Percentiles rank a stretch among this genome's conserved stretches.
Evolutionary conservation across 2,113 vertebrate species (phyloP).

Genomic region (Megalops atlanticus): DNA sequence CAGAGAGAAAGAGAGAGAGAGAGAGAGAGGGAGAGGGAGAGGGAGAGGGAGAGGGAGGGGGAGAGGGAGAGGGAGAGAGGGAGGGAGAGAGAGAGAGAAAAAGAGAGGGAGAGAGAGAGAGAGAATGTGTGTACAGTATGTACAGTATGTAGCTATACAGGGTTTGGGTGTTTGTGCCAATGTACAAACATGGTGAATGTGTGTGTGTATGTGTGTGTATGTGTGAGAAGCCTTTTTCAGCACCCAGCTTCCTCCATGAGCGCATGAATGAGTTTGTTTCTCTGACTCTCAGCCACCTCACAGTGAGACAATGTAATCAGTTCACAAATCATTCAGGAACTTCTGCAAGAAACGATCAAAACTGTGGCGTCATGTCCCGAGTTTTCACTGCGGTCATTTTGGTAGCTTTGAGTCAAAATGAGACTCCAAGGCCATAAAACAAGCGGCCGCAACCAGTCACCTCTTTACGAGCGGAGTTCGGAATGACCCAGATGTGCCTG

Average conservation of each 20-base stretch:
- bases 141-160: no score
- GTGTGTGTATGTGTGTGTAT: no score
- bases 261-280: neutral
- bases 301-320: neutral
- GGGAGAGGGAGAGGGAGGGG: no score
- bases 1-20: no score
- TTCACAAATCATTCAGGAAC: neutral
- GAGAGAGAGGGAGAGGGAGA: no score
- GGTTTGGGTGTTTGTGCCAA: no score
- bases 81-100: no score
- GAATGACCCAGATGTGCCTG: neutral
- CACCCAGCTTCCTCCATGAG: no score
- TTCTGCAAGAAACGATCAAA: neutral
- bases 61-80: neutral
- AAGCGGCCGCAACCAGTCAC: neutral
- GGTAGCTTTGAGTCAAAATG: slow-evolving; percentile 43
- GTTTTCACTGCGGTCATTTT: neutral
- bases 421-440: neutral
- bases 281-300: neutral
- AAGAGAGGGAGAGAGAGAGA: no score
- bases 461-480: neutral
- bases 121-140: no score
- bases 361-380: neutral
- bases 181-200: neutral
- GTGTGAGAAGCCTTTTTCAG: no score